Evolutionary conservation across 1,140 invertebrate genomes (phyloP).

Genomic region (Hyles vespertilio): DNA sequence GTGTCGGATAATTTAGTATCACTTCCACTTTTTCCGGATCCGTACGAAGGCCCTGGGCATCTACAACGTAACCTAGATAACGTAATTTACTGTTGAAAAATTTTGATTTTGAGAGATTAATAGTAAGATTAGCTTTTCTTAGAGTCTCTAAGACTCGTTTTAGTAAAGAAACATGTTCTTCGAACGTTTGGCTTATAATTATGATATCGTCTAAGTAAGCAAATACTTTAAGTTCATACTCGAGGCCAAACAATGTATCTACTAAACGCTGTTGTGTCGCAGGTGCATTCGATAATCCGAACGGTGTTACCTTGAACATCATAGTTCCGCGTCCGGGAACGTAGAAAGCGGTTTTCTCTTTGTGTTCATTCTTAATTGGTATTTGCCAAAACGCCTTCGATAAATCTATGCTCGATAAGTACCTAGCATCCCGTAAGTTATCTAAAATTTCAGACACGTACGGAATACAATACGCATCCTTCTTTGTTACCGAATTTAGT

Average conservation of each 20-base stretch:
- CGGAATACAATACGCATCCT: conserved; percentile 3
- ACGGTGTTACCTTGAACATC: neutral
- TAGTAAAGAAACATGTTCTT: too few relatives aligned
- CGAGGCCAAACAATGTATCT: conserved; percentile 17
- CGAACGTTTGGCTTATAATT: too few relatives aligned
- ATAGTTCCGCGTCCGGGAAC: conserved; percentile 1
- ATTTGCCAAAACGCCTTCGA: conserved; percentile 4
- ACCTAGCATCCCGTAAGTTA: neutral
- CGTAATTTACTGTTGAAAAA: too few relatives aligned
- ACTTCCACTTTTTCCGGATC: conserved; percentile 7
- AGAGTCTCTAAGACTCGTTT: too few relatives aligned
- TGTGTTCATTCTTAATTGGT: neutral
- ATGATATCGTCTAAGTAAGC: too few relatives aligned
- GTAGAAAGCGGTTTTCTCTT: conserved; percentile 4
- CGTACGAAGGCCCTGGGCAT: conserved; percentile 11
- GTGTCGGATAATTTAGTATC: too few relatives aligned
- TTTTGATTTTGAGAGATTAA: conserved; percentile 54
- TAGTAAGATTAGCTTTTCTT: too few relatives aligned
- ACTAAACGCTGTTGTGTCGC: too few relatives aligned
- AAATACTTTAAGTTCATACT: conserved; percentile 26
- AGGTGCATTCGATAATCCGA: conserved; percentile 13
- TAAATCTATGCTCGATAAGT: too few relatives aligned
- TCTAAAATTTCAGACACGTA: conserved; percentile 7
- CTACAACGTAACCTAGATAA: conserved; percentile 33
- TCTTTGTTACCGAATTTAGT: too few relatives aligned